phyloP scores from a whole-genome alignment of 2,888 invertebrate genomes.

The Dolomedes plantarius region DNA sequence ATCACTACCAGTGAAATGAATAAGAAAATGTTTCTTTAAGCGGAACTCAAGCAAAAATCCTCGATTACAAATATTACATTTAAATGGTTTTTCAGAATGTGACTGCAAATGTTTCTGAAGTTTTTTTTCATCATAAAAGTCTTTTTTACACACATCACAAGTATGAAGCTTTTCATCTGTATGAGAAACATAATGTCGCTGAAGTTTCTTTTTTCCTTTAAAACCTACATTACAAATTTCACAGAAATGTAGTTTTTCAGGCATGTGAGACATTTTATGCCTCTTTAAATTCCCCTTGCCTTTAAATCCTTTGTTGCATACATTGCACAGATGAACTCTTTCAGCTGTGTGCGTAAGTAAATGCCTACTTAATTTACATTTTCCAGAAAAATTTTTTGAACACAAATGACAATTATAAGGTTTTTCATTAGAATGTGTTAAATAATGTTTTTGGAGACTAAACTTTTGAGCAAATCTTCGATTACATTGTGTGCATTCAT shows the following conservation, averaged over 20 bases:
- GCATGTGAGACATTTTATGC: conserved; percentile 14
- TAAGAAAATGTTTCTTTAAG: no score
- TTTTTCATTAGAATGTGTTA: conserved; percentile 23
- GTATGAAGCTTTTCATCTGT: not conserved
- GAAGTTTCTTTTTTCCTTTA: conserved; percentile 18
- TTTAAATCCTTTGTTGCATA: conserved; percentile 23
- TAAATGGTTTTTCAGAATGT: no score
- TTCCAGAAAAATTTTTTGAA: conserved; percentile 1
- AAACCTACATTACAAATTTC: conserved; percentile 18
- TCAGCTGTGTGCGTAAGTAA: not conserved
- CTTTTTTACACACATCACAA: no score
- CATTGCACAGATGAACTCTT: not conserved
- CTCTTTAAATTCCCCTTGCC: not conserved
- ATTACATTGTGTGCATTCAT: conserved; percentile 22
- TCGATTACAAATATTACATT: no score
- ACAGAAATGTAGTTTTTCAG: conserved; percentile 16
- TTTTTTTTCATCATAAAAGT: no score
- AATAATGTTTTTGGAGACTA: conserved; percentile 13
- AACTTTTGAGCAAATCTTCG: conserved; percentile 23
- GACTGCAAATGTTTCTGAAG: no score
- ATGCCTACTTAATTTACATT: conserved; percentile 9
- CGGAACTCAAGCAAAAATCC: no score
- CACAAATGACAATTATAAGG: conserved; percentile 17
- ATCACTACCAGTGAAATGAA: no score
- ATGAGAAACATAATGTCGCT: conserved; percentile 22